Conservation (phyloP, 2,113 vertebrate species). For the Serinus canaria region DNA sequence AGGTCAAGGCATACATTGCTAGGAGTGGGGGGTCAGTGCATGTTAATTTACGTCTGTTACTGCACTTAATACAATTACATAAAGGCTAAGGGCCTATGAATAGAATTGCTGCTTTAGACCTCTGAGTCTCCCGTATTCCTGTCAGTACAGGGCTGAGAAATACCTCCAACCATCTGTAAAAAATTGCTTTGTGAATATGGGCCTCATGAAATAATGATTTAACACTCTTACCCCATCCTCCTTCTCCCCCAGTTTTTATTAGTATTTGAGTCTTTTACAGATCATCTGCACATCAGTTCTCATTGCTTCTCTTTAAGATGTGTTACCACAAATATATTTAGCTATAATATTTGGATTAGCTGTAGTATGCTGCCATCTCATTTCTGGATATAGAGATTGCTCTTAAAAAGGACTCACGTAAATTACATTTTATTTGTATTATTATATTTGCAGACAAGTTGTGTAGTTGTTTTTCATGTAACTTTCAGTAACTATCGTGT, state of each 20-base stretch:
- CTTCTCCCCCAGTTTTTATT: background rate
- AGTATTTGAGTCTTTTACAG: slow-evolving; percentile 11
- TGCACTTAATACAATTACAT: slow-evolving; percentile 45
- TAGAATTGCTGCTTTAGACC: slow-evolving; percentile 55
- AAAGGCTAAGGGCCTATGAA: slow-evolving; percentile 54
- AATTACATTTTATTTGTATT: background rate
- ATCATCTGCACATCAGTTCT: background rate
- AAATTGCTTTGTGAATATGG: slow-evolving; percentile 1
- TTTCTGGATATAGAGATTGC: background rate
- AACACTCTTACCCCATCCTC: background rate
- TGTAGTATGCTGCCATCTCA: background rate
- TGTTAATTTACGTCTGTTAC: slow-evolving; percentile 38
- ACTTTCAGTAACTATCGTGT: background rate
- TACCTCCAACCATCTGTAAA: slow-evolving; percentile 53
- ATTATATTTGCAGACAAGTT: background rate
- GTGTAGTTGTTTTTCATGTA: background rate
- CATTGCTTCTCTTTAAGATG: background rate
- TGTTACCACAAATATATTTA: background rate
- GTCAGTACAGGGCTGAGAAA: slow-evolving; percentile 29
- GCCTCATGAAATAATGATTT: slow-evolving; percentile 30
- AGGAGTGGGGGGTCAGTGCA: background rate
- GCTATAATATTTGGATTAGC: background rate
- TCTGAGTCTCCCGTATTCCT: slow-evolving; percentile 27
- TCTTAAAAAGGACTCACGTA: background rate
- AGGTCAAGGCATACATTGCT: background rate